Base-by-base conservation (phyloP, 2,113 vertebrate genomes). In the Daboia siamensis region DNA sequence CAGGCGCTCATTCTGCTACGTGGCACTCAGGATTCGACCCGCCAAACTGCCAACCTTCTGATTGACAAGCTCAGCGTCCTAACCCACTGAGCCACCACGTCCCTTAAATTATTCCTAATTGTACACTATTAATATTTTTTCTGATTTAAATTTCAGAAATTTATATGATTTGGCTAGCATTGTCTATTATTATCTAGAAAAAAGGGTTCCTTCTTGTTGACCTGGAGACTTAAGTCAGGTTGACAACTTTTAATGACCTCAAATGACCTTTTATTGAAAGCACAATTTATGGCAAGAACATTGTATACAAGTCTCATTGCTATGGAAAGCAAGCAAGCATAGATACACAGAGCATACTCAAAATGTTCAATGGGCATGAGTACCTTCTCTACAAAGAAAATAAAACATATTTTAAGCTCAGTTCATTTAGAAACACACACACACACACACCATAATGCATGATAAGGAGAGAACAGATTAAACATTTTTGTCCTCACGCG, bases 351-450 rank as follows among this genome's bases (percentile, higher is more conserved):
- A 21, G 24, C 13, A 29, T 24, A 88, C 12, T 44, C 23, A 46
- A 29, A 80, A 69, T 26, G 3, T 39, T 88, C 48, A 88, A 44
- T 51, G 7, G n/a, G 2, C 21, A 69, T 17, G 17, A n/a, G 9
- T 9, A 26, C 11, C 10, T 74, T 88, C 23, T 24, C 51, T 23
- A 29, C 11, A 55, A 44, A 5, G 51, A 69, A 61, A 91, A 21
- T 29, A 11, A 54, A 39, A n/a, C 26, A 33, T 86, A 21, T 6
- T 0, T 57, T 0, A 0, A 48, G 23, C 59, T 93, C 93, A 13
- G 15, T 93, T 80, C 56, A 87, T 92, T 23, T 94, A 84, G 85
- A 26, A 93, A 29, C 11, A 69, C 48, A 90, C 2, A 33, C 12
- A 69, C 64, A 69, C 64, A 69, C 29, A 15, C n/a, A n/a, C 4